Conservation (phyloP, 2,888 invertebrate species). For the Siphonodentalium dalli region DNA sequence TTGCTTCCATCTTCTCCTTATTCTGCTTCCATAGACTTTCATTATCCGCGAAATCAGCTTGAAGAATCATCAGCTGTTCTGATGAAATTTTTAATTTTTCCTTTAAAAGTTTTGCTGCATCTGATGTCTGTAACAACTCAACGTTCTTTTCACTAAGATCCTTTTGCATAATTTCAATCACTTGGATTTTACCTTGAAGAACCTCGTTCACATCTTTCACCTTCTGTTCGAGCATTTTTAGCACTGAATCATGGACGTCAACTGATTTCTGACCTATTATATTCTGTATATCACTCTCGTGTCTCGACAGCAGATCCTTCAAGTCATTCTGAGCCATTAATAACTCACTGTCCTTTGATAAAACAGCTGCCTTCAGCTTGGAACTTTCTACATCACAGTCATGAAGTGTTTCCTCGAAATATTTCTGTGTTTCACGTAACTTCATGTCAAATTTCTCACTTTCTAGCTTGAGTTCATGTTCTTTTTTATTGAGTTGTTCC, state of each 20-base stretch:
- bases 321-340: slow-evolving; percentile 49
- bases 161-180: slow-evolving; percentile 53
- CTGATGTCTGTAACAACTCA: slow-evolving; percentile 42
- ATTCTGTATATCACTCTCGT: slow-evolving; percentile 52
- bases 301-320: slow-evolving; percentile 45
- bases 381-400: slow-evolving; percentile 47
- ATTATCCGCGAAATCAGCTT: slow-evolving; percentile 76
- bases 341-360: slow-evolving; percentile 47
- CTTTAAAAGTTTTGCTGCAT: slow-evolving; percentile 74
- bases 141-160: slow-evolving; percentile 51
- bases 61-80: slow-evolving; percentile 82
- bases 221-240: slow-evolving; percentile 58
- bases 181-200: slow-evolving; percentile 54
- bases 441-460: slow-evolving; percentile 47
- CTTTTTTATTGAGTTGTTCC: slow-evolving; percentile 48
- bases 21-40: slow-evolving; percentile 78
- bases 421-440: slow-evolving; percentile 51
- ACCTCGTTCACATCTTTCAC: slow-evolving; percentile 56
- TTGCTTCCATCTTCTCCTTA: slow-evolving; percentile 66
- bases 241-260: slow-evolving; percentile 50
- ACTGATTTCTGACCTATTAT: slow-evolving; percentile 53
- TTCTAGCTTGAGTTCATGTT: slow-evolving; percentile 47
- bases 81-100: slow-evolving; percentile 80
- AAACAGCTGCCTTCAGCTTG: slow-evolving; percentile 37
- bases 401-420: slow-evolving; percentile 56